Evolutionary conservation across 2,888 invertebrate species (phyloP), one percentile per base, ranked within the genome.

Genomic region (Rosalia funebris): DNA sequence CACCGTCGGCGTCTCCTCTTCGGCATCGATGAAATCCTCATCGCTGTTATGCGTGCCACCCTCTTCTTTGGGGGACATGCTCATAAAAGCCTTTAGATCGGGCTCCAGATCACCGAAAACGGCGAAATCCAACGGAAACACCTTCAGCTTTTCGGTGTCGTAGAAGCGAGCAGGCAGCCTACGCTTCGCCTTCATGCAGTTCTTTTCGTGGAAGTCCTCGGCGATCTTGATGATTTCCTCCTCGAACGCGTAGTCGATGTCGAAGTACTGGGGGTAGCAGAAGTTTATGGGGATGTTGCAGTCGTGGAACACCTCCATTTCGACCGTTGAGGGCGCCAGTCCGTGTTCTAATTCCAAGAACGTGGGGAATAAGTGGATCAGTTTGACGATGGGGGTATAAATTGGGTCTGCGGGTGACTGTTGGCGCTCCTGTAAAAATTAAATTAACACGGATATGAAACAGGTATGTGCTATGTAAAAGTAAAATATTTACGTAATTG

Each of bases 331-430:
- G 19, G 77, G 76, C 11, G 71, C 75, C n/a, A 71, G 42, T 69
- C 83, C 85, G 71, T 50, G 62, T 82, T 86, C 86, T 63, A 86
- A 79, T 79, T 84, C 85, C 62, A 73, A 76, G 81, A 85, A 86
- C 67, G 80, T 78, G 74, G 86, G 86, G 76, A 77, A 83, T 76
- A 85, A 82, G 81, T 85, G 83, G 69, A 81, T 71, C 75, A 81
- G 82, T 75, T 75, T 44, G 36, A 74, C 65, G 65, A 71, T 47
- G 9, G 69, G 63, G 1, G 39, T 66, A 47, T 65, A 68, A 52
- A 71, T 58, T 4, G 70, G 54, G 42, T 66, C 59, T 36, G 66
- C 47, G n/a, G 67, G 57, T 19, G 63, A 53, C 41, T 45, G 58
- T 54, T 57, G 45, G 59, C 61, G 65, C 36, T 57, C 59, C 63